Conservation (phyloP, 2,113 vertebrate genomes). For the Oreochromis tanganicae region DNA sequence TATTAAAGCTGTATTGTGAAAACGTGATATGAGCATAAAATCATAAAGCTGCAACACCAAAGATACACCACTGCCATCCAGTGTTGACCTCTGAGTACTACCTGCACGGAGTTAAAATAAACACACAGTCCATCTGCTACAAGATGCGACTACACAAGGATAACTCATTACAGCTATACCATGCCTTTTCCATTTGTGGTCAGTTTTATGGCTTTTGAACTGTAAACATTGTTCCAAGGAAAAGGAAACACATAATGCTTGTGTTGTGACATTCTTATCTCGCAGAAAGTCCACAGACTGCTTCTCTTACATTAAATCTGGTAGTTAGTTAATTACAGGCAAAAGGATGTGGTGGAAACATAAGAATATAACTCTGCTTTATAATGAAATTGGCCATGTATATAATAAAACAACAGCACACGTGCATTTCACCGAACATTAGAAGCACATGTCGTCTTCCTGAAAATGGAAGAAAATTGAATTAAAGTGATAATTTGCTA, state of each 20-base stretch:
- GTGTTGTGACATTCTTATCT: constrained; percentile 45
- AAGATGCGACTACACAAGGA: constrained; percentile 43
- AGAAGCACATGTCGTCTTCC: not conserved
- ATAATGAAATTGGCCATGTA: constrained; percentile 9
- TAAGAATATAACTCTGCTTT: not conserved
- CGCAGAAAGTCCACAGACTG: not conserved
- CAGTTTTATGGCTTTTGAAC: constrained; percentile 58
- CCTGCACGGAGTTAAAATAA: not conserved
- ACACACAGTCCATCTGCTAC: constrained; percentile 34
- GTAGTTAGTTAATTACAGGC: not conserved
- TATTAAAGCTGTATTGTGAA: not conserved
- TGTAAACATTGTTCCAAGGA: constrained; percentile 54
- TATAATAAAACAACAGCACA: not conserved
- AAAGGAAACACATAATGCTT: constrained; percentile 42
- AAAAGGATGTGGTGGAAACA: not conserved
- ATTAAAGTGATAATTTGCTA: not conserved
- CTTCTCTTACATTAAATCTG: not conserved
- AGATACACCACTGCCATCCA: constrained; percentile 65
- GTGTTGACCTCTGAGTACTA: constrained; percentile 33
- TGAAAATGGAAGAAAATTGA: not conserved
- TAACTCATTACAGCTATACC: constrained; percentile 52
- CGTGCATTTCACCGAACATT: not conserved
- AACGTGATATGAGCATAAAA: not conserved
- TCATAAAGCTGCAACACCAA: not conserved
- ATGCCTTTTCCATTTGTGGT: constrained; percentile 57